These are phyloP conservation scores for Pachymerium ferrugineum DNA, from an alignment of 2,888 invertebrate genomes.

Conservation along the genomic window DNA sequence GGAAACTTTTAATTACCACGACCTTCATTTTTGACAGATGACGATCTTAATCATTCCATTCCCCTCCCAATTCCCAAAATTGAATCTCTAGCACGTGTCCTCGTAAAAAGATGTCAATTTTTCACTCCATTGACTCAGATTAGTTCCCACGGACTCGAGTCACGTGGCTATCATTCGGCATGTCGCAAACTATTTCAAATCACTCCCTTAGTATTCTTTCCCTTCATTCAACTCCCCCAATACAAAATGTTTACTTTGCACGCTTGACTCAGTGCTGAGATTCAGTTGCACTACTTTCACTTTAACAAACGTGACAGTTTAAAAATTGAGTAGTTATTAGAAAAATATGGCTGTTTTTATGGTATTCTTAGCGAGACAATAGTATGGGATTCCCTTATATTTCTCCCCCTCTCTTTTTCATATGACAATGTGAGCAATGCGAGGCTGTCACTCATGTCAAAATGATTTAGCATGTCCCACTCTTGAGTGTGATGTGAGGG, in stretches of 20 bases:
- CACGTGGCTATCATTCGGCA: neutral
- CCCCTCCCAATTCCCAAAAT: neutral
- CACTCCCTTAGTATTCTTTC: neutral
- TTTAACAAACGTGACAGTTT: neutral
- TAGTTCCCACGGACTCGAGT: conserved; percentile 11
- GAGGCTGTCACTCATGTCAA: neutral
- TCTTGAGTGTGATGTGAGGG: neutral
- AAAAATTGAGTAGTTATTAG: neutral
- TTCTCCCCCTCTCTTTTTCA: neutral
- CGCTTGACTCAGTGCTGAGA: neutral
- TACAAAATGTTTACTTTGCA: neutral
- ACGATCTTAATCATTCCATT: neutral
- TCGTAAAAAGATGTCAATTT: neutral
- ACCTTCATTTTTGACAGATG: neutral
- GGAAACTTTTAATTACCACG: too few relatives aligned
- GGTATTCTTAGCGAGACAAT: neutral
- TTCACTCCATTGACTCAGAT: conserved; percentile 1
- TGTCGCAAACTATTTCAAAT: neutral
- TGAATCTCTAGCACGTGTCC: neutral
- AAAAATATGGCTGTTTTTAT: neutral
- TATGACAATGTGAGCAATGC: neutral
- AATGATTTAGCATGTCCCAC: neutral
- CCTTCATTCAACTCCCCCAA: neutral
- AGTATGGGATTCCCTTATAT: neutral
- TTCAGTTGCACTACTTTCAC: neutral